These are phyloP conservation scores for Acanthacorydalis orientalis DNA, from an alignment of 2,888 invertebrate species.

Conservation along the genomic window DNA sequence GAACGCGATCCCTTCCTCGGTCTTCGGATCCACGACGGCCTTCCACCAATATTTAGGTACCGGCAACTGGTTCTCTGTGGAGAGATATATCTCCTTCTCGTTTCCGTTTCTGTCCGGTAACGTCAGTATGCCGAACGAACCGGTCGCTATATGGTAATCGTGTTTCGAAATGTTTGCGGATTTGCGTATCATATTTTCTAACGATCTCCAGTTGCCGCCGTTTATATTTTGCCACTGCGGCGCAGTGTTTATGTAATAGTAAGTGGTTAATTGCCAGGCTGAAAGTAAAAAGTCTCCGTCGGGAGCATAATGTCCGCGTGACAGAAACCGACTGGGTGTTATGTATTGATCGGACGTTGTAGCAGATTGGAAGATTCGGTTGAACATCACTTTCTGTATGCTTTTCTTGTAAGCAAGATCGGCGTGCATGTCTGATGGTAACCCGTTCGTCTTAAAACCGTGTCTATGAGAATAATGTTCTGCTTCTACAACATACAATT, in stretches of 20 bases:
- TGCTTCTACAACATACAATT: no score
- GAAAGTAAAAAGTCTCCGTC: constrained; percentile 32
- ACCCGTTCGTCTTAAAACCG: constrained; percentile 20
- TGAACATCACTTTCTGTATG: constrained; percentile 21
- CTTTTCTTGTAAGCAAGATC: constrained; percentile 18
- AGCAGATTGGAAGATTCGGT: constrained; percentile 17
- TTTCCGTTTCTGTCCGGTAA: constrained; percentile 22
- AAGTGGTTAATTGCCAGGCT: constrained; percentile 29
- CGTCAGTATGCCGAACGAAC: constrained; percentile 24
- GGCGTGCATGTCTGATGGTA: constrained; percentile 14
- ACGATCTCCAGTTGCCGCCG: constrained; percentile 31
- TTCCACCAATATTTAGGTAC: constrained; percentile 25
- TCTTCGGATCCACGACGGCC: constrained; percentile 18
- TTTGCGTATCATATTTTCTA: constrained; percentile 26
- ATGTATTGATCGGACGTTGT: constrained; percentile 19
- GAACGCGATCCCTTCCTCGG: constrained; percentile 21
- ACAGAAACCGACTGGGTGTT: constrained; percentile 20
- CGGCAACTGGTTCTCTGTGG: constrained; percentile 20
- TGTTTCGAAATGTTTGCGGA: constrained; percentile 20
- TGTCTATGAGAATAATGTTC: constrained; percentile 14
- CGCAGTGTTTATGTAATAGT: constrained; percentile 31
- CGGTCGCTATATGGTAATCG: constrained; percentile 26
- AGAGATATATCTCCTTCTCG: constrained; percentile 22
- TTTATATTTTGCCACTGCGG: constrained; percentile 35
- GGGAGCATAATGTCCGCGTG: constrained; percentile 32